Evolutionary conservation across 2,888 invertebrate genomes (phyloP).

Genomic region (Calephelis perditalis): DNA sequence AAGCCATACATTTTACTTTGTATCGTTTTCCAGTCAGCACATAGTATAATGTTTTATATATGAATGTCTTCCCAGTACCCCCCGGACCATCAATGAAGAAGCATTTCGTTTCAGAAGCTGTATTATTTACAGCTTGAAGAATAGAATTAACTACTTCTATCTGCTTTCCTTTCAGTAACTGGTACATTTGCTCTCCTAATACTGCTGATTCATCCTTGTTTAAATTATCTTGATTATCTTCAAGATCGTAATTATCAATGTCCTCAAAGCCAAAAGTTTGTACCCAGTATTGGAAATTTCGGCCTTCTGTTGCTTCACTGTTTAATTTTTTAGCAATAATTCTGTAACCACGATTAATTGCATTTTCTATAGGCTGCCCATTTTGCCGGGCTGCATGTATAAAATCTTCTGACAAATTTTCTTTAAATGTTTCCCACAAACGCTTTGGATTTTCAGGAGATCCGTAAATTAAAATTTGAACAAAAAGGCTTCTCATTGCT

Average conservation of each 20-base stretch:
- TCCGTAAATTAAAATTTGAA: constrained; percentile 25
- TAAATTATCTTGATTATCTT: constrained; percentile 22
- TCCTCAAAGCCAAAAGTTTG: constrained; percentile 25
- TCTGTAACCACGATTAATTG: constrained; percentile 24
- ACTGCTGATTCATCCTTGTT: constrained; percentile 23
- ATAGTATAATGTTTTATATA: constrained; percentile 23
- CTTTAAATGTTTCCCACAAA: constrained; percentile 25
- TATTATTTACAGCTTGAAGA: constrained; percentile 24
- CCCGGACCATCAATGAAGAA: constrained; percentile 24
- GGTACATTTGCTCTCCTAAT: constrained; percentile 24
- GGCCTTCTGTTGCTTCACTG: constrained; percentile 24
- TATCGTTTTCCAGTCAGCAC: constrained; percentile 24
- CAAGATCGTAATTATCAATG: constrained; percentile 23
- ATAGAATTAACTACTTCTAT: constrained; percentile 23
- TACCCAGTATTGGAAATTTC: constrained; percentile 26
- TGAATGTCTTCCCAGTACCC: constrained; percentile 21
- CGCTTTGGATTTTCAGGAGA: constrained; percentile 25
- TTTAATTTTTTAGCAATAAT: constrained; percentile 26
- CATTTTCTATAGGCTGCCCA: constrained; percentile 14
- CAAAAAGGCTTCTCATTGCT: constrained; percentile 24
- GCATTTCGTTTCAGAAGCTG: constrained; percentile 21
- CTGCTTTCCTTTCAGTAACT: constrained; percentile 24
- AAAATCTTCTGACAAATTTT: constrained; percentile 24
- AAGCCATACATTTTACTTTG: constrained; percentile 23
- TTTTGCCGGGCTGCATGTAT: constrained; percentile 13